Conservation (phyloP, 1,140 invertebrate genomes). For the Lysiphlebus fabarum region DNA sequence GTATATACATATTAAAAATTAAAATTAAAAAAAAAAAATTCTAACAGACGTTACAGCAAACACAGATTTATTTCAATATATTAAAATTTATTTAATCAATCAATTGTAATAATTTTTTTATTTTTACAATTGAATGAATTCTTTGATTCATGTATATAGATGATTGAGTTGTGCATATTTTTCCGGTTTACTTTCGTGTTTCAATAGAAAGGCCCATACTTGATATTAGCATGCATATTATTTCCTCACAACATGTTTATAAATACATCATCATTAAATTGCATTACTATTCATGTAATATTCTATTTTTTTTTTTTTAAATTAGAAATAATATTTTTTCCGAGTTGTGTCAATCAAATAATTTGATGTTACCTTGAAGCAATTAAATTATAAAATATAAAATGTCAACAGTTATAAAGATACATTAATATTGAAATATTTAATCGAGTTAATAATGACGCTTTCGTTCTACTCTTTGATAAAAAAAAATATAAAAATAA, state of each 20-base stretch:
- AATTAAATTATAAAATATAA: too few relatives aligned
- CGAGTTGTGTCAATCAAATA: too few relatives aligned
- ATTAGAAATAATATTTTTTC: too few relatives aligned
- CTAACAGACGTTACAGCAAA: too few relatives aligned
- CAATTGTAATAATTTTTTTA: not conserved
- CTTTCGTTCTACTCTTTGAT: slow-evolving; percentile 24
- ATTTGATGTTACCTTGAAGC: too few relatives aligned
- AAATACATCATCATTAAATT: slow-evolving; percentile 22
- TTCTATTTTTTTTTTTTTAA: not conserved
- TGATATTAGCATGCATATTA: slow-evolving; percentile 16
- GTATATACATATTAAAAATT: too few relatives aligned
- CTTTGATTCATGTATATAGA: too few relatives aligned
- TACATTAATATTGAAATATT: not conserved
- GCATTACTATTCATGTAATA: slow-evolving; percentile 2
- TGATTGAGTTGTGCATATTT: slow-evolving; percentile 7
- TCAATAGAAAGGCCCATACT: slow-evolving; percentile 15
- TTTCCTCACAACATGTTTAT: slow-evolving; percentile 5
- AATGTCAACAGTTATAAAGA: too few relatives aligned
- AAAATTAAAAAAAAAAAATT: too few relatives aligned
- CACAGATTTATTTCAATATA: too few relatives aligned
- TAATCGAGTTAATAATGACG: slow-evolving; percentile 22
- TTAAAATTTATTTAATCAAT: too few relatives aligned
- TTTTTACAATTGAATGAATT: slow-evolving; percentile 1
- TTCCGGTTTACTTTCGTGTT: slow-evolving; percentile 24
- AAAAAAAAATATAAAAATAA: too few relatives aligned